Conservation (phyloP, 2,113 vertebrate genomes). For the Eolophus roseicapilla region DNA sequence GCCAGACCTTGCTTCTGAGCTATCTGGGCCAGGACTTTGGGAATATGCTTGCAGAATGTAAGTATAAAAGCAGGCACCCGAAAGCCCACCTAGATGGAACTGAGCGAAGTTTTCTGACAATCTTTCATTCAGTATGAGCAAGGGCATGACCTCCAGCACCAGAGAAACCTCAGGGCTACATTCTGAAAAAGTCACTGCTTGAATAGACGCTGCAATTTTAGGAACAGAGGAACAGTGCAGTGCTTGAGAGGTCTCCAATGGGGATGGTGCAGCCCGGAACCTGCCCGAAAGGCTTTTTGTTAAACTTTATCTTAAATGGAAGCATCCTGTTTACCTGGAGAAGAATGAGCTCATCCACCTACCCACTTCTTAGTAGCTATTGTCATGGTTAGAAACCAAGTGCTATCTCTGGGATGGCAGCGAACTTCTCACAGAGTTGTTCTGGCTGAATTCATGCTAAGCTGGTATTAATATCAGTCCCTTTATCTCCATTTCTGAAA, state of each 20-base stretch:
- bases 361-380: not conserved
- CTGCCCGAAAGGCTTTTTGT: not conserved
- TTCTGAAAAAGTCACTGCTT: not conserved
- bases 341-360: not conserved
- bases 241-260: not conserved
- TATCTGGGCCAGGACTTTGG: not conserved
- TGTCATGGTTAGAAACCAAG: not conserved
- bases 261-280: not conserved
- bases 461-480: slow-evolving; percentile 47
- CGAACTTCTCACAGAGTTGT: not conserved
- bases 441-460: slow-evolving; percentile 25
- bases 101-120: not conserved
- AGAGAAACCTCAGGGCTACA: not conserved
- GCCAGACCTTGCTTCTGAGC: not conserved
- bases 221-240: not conserved
- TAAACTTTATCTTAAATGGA: not conserved
- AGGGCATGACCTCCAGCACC: not conserved
- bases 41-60: not conserved
- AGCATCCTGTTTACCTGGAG: not conserved
- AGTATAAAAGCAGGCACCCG: not conserved
- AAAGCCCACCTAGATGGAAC: not conserved
- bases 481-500: slow-evolving; percentile 54
- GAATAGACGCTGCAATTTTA: not conserved
- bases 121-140: not conserved
- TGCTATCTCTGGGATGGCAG: not conserved